Percentiles rank a stretch among this genome's conserved stretches.
phyloP scores from a whole-genome alignment of 1,140 invertebrate species.

The Diuraphis noxia region DNA sequence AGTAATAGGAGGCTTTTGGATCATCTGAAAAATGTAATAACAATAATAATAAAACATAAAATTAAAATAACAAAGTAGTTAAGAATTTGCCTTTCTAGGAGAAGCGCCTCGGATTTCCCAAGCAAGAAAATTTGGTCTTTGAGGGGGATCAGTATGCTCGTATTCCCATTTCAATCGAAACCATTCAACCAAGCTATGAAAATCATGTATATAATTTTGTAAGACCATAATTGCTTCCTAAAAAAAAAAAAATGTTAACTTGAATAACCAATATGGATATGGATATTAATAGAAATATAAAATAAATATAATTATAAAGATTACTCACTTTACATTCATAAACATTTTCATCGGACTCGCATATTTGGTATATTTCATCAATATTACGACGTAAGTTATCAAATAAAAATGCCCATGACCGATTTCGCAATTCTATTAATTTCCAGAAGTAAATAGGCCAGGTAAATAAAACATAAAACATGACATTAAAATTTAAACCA shows the following conservation, averaged over 20 bases:
- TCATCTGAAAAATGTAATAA: slow-evolving; percentile 17
- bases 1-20: slow-evolving; percentile 32
- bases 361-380: slow-evolving; percentile 70
- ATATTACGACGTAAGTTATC: slow-evolving; percentile 90
- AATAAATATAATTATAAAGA: not conserved
- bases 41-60: not conserved
- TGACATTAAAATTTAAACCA: slow-evolving; percentile 56
- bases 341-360: slow-evolving; percentile 69
- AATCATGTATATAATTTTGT: slow-evolving; percentile 91
- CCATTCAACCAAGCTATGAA: slow-evolving; percentile 89
- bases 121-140: slow-evolving; percentile 83
- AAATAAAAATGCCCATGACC: slow-evolving; percentile 94
- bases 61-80: not conserved
- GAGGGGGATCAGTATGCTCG: slow-evolving; percentile 81
- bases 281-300: not conserved
- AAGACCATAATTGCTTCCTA: slow-evolving; percentile 92
- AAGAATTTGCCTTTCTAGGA: slow-evolving; percentile 64
- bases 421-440: slow-evolving; percentile 74
- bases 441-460: slow-evolving; percentile 49
- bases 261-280: not conserved
- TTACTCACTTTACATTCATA: slow-evolving; percentile 66
- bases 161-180: slow-evolving; percentile 91
- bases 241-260: slow-evolving; percentile 58
- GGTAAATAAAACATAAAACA: not conserved
- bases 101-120: slow-evolving; percentile 95